These are phyloP conservation scores for Corythaixoides concolor DNA, from an alignment of 2,113 vertebrate genomes.

Conservation along the genomic window DNA sequence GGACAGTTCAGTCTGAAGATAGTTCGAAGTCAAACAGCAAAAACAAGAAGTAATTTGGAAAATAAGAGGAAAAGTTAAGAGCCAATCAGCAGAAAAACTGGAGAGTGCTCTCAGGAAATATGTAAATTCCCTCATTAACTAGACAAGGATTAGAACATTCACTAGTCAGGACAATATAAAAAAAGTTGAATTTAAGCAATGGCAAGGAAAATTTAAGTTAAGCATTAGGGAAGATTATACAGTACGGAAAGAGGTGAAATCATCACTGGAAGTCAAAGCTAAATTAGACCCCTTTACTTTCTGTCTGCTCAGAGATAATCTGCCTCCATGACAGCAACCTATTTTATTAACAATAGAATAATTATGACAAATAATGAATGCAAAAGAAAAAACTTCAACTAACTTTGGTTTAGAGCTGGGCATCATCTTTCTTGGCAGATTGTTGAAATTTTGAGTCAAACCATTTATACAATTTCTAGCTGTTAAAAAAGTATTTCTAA, in stretches of 20 bases:
- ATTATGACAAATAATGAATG: not conserved
- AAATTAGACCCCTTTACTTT: not conserved
- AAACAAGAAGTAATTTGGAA: not conserved
- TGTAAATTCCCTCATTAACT: not conserved
- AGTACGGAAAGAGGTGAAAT: not conserved
- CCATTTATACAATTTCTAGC: not conserved
- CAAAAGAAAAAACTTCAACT: not conserved
- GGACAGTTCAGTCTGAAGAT: not conserved
- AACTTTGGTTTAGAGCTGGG: not conserved
- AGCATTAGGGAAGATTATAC: not conserved
- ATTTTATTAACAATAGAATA: not conserved
- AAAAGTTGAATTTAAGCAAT: not conserved
- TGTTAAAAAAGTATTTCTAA: not conserved
- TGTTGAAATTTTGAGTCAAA: not conserved
- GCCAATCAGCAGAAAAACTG: not conserved
- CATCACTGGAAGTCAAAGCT: not conserved
- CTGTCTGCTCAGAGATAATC: not conserved
- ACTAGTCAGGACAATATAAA: not conserved
- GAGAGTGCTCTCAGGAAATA: not conserved
- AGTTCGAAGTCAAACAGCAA: not conserved
- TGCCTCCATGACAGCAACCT: not conserved
- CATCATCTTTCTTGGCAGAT: not conserved
- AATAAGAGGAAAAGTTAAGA: not conserved
- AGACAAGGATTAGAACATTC: not conserved
- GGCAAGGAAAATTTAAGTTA: not conserved